Conservation (phyloP, 2,113 vertebrate species). For the Panthera uncia region DNA sequence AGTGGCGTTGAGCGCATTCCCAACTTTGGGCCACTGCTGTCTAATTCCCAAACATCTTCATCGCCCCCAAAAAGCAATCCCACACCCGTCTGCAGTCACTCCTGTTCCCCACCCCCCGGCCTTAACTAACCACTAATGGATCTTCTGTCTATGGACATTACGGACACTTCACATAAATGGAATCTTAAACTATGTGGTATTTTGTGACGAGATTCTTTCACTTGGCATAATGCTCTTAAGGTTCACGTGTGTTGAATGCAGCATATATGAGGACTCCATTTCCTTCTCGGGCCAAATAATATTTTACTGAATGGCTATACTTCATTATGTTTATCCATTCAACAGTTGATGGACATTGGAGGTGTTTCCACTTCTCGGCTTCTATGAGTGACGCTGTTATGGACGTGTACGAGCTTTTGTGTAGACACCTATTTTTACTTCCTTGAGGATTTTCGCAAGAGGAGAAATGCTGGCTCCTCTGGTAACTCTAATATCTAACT, state of each 20-base stretch:
- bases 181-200: not conserved
- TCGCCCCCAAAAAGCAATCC: not conserved
- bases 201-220: not conserved
- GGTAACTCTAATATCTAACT: not conserved
- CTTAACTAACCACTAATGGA: not conserved
- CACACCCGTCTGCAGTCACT: too few relatives aligned
- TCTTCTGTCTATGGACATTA: not conserved
- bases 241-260: not conserved
- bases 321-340: not conserved
- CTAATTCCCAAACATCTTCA: not conserved
- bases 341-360: not conserved
- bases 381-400: not conserved
- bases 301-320: not conserved
- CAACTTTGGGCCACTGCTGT: not conserved
- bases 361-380: not conserved
- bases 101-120: not conserved
- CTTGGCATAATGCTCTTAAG: not conserved
- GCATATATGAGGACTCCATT: not conserved
- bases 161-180: not conserved
- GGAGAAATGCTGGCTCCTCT: not conserved
- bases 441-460: not conserved
- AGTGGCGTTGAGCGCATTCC: not conserved
- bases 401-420: not conserved
- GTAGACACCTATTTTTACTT: not conserved
- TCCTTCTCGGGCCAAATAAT: not conserved